A percentile compares a stretch with the other conserved stretches of the same genome.
Evolutionary conservation across 2,113 vertebrate species (phyloP).

Genomic region (Mohoua ochrocephala): DNA sequence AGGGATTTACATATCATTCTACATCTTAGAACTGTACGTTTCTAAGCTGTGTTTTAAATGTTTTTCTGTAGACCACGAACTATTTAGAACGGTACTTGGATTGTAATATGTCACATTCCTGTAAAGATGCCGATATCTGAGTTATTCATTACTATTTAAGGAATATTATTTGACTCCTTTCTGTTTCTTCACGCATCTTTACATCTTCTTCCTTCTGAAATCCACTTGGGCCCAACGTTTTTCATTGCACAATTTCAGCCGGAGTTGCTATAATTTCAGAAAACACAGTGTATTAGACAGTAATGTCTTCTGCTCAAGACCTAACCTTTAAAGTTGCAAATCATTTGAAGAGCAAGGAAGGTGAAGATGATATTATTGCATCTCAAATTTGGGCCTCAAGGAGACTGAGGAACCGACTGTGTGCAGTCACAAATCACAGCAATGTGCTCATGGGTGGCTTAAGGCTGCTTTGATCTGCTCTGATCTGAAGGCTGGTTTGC

Average conservation of each 20-base stretch:
- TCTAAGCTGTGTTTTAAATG: not conserved
- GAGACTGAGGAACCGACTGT: fast-evolving
- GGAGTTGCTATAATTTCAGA: not conserved
- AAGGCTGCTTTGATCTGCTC: not conserved
- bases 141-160: not conserved
- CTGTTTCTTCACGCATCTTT: not conserved
- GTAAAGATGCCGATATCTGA: not conserved
- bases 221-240: not conserved
- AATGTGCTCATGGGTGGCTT: not conserved
- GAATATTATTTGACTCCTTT: not conserved
- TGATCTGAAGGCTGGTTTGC: not conserved
- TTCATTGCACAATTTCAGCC: not conserved
- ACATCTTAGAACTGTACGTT: not conserved
- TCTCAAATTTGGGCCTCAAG: not conserved
- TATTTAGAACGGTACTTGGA: not conserved
- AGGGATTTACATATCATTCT: not conserved
- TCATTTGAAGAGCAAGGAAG: not conserved
- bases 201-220: not conserved
- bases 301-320: not conserved
- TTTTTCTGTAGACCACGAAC: not conserved
- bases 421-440: not conserved
- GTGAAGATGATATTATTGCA: not conserved
- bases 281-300: not conserved
- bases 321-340: not conserved
- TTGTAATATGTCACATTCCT: constrained; percentile 8